A percentile compares a stretch with the other conserved stretches of the same genome.
phyloP scores from a whole-genome alignment of 2,113 vertebrate genomes.

The Terrapene triunguis region DNA sequence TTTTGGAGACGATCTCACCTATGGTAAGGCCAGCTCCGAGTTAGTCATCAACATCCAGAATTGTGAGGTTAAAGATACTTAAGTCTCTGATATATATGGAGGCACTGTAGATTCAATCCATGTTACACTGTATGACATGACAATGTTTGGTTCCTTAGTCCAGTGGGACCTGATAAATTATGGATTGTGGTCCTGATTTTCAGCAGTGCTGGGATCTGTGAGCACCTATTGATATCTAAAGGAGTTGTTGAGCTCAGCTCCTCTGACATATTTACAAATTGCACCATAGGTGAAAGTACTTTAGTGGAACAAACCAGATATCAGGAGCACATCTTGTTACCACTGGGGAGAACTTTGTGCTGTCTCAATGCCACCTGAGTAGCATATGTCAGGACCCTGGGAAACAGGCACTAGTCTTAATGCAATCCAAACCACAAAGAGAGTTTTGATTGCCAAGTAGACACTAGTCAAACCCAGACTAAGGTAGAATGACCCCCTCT shows the following conservation, averaged over 20 bases:
- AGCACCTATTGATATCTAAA: background rate
- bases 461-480: fast-evolving
- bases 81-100: background rate
- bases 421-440: background rate
- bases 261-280: background rate
- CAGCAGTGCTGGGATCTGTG: background rate
- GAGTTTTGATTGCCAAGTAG: background rate
- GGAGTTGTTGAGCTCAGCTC: background rate
- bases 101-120: background rate
- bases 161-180: background rate
- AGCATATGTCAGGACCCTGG: background rate
- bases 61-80: background rate
- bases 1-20: background rate
- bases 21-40: fast-evolving
- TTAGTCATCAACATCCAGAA: background rate
- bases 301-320: background rate
- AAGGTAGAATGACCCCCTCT: background rate
- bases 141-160: background rate
- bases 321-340: background rate
- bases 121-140: background rate
- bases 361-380: background rate
- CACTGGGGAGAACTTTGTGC: background rate
- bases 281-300: background rate
- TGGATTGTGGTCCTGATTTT: background rate
- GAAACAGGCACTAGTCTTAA: background rate